Evolutionary conservation across 2,113 vertebrate species (phyloP).

Genomic region (Psettodes erumei): DNA sequence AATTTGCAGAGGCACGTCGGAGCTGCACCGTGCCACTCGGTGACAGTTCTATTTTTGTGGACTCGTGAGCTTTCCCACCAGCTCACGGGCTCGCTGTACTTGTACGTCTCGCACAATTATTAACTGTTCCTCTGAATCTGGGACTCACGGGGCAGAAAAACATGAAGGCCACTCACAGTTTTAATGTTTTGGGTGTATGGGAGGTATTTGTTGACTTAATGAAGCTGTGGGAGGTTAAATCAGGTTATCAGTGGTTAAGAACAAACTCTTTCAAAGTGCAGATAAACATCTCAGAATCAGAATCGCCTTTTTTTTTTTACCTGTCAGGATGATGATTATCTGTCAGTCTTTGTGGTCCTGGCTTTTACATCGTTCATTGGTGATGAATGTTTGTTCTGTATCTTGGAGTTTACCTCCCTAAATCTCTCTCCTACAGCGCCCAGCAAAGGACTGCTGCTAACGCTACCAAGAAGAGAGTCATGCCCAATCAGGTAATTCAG

Average conservation of each 20-base stretch:
- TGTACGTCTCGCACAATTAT: no score
- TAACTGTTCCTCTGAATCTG: neutral
- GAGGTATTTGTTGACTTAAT: no score
- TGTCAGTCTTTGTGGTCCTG: no score
- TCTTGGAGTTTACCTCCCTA: neutral
- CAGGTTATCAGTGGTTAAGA: no score
- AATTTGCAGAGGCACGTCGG: neutral
- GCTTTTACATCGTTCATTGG: neutral
- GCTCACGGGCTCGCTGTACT: no score
- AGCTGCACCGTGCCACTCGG: neutral
- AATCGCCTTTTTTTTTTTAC: no score
- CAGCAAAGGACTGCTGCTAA: constrained; percentile 90
- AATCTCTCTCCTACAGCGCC: constrained; percentile 81
- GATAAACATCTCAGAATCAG: no score
- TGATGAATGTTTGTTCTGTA: neutral
- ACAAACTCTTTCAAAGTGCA: no score
- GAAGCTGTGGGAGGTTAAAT: no score
- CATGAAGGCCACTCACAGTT: no score
- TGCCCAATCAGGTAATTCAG: constrained; percentile 91
- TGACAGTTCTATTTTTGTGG: neutral
- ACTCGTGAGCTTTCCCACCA: neutral
- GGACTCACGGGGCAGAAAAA: neutral
- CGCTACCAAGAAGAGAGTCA: constrained; percentile 92
- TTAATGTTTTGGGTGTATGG: no score
- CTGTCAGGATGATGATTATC: no score